Base-by-base conservation (phyloP, 2,888 invertebrate species). In the Drosophila flavopinicola region DNA sequence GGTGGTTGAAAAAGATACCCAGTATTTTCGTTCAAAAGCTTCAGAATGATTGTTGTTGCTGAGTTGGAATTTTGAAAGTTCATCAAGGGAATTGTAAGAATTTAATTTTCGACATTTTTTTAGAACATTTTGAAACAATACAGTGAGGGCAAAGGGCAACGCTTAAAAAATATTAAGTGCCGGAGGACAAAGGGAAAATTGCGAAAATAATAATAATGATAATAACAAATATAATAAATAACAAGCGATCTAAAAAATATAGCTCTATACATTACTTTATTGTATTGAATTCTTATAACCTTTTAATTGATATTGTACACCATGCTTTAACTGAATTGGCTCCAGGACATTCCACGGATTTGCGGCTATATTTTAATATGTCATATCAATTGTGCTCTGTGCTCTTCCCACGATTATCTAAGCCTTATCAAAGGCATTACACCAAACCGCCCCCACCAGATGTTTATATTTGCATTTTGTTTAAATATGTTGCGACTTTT, bases 401-500 rank as follows among this genome's bases (percentile, higher is more conserved):
- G 2, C 4, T 11, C 3, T 17, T 17, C 6, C 27, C 6, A 5
- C 2, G 3, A 41, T n/a, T 33, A 29, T 51, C 58, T 45, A 58
- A 68, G 6, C 37, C 37, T 51, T 49, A 17, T 33, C 47, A 58
- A 33, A 49, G 10, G 25, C 29, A 29, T 38, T 35, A 48, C 4
- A 6, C 15, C 2, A 20, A 20, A 20, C 20, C 20, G 6, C 32
- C 39, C 4, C n/a, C 1, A 6, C 20, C 1, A 4, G 24, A 32
- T 44, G 35, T 33, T 64, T 48, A 39, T 47, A 48, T 38, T 64
- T 56, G 49, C 30, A 60, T 57, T 59, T 66, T 58, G 38, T 58
- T 73, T 60, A 56, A 60, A 52, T 48, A 64, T 60, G 72, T 68
- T 69, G 39, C 60, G 32, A 52, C 66, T 73, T 74, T 72, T 72